Base-by-base conservation (phyloP, 2,797 vertebrate species). In the Pseudomugil gertrudae region DNA sequence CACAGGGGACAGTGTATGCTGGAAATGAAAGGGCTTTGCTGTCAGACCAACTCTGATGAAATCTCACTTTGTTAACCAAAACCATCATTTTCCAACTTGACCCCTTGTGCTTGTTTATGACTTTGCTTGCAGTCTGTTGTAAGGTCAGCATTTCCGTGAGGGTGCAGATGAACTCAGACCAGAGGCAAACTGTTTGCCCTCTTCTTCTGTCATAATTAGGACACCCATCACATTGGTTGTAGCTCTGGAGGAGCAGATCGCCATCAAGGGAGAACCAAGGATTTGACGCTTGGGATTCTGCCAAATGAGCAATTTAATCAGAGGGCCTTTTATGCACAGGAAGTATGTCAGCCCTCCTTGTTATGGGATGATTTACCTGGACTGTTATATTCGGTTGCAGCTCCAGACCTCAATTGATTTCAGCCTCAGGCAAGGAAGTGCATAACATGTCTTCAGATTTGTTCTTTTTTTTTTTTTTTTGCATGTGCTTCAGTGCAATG, bases 221-320 rank as follows among this genome's bases (percentile, higher is more conserved):
- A 80, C 78, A 69, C 63, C 13, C 72, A 71, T 80, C 69, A 78
- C 71, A 50, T 19, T 50, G 38, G 65, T 80, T 63, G 78, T 35
- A 69, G 74, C 85, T 75, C 74, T 66, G 82, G 73, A 83, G 70
- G 63, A 87, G 60, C 55, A 79, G 82, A 89, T 86, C 74, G 38
- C 53, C 76, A 69, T 77, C 69, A 66, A 83, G 78, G 74, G 83
- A 86, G 68, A 29, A 75, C 78, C 78, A 74, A 84, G 67, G 80
- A 76, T 79, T 74, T 74, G 64, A 85, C 73, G 14, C 84, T 82
- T 92, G 91, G 91, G 82, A 81, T 72, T 58, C 64, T 82, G 92
- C 90, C 91, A 92, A 90, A 90, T 84, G 78, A 85, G 77, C 88
- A 91, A 90, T 92, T 93, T 93, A 92, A 94, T 93, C 90, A 92